These are phyloP conservation scores for Trachythela sp. DNA, from an alignment of 64 coral and sea anemone genomes.

Conservation along the genomic window DNA sequence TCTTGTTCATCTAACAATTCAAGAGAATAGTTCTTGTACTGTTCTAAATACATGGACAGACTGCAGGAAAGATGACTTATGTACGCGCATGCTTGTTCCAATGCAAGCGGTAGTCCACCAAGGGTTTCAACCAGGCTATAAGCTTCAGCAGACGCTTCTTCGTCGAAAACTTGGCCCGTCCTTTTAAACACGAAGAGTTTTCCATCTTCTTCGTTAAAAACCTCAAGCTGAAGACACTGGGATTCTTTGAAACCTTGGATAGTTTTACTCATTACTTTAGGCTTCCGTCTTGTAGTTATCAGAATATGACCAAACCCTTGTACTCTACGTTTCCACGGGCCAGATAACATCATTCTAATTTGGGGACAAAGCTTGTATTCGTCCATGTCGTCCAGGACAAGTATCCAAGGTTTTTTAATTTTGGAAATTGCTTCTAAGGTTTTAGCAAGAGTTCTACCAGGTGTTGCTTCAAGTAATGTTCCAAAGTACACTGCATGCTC, in stretches of 20 bases:
- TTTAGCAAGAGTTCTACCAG: constrained; percentile 3
- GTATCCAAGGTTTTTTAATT: constrained; percentile 18
- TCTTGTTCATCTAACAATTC: constrained; percentile 6
- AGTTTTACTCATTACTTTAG: neutral
- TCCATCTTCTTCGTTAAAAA: constrained; percentile 25
- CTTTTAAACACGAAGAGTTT: constrained; percentile 17
- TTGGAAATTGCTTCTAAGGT: constrained; percentile 2
- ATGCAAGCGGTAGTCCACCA: constrained; percentile 42
- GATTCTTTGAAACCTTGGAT: constrained; percentile 3
- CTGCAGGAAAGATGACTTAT: constrained; percentile 26
- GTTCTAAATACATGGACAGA: constrained; percentile 25
- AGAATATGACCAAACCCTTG: constrained; percentile 13
- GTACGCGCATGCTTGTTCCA: constrained; percentile 54
- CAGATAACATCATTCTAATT: constrained; percentile 17
- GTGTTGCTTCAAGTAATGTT: neutral
- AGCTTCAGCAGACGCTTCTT: neutral
- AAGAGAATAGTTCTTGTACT: constrained; percentile 21
- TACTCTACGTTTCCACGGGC: constrained; percentile 37
- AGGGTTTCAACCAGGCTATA: constrained; percentile 13
- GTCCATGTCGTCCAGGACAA: constrained; percentile 44
- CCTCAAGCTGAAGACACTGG: constrained; percentile 18
- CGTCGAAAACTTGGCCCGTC: neutral
- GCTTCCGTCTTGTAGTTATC: constrained; percentile 38
- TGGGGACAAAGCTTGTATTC: constrained; percentile 8
- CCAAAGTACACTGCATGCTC: constrained; percentile 28